phyloP scores from a whole-genome alignment of 2,888 invertebrate genomes.

The Dascillus cervinus region DNA sequence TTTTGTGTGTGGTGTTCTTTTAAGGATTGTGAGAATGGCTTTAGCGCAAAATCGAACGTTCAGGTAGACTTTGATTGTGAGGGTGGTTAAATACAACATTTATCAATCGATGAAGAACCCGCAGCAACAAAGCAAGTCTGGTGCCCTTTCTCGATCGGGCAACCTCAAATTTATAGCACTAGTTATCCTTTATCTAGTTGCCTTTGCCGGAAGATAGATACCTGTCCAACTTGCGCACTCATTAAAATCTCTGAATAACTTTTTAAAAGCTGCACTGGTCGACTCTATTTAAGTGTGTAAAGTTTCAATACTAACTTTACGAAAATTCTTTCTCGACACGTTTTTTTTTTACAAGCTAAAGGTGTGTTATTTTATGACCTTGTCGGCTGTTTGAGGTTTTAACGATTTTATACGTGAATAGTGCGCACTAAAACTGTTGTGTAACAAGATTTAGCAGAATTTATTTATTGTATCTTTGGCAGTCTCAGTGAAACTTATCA shows the following conservation, averaged over 20 bases:
- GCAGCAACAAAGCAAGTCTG: too few relatives aligned
- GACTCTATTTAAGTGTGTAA: constrained; percentile 10
- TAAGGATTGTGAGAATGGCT: too few relatives aligned
- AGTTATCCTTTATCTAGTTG: constrained; percentile 22
- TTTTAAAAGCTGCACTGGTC: background rate
- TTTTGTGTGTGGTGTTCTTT: too few relatives aligned
- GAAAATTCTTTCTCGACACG: constrained; percentile 11
- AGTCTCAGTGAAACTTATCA: too few relatives aligned
- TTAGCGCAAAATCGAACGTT: too few relatives aligned
- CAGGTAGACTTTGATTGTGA: too few relatives aligned
- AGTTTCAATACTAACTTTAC: constrained; percentile 11
- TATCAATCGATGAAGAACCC: too few relatives aligned
- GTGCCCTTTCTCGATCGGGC: constrained; percentile 17
- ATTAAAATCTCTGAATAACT: constrained; percentile 7
- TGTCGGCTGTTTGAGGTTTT: constrained; percentile 20
- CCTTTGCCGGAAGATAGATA: constrained; percentile 21
- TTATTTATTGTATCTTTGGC: too few relatives aligned
- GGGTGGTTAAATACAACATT: too few relatives aligned
- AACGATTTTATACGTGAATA: constrained; percentile 19
- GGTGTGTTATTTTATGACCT: constrained; percentile 22
- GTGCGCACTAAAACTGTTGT: constrained; percentile 16
- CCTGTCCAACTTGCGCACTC: constrained; percentile 7
- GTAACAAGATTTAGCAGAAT: constrained; percentile 17
- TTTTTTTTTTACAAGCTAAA: constrained; percentile 15
- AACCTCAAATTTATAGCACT: constrained; percentile 19